Evolutionary conservation across 2,113 vertebrate genomes (phyloP), one percentile per base, ranked within the genome.

Genomic region (Corythornis madagascariensis): DNA sequence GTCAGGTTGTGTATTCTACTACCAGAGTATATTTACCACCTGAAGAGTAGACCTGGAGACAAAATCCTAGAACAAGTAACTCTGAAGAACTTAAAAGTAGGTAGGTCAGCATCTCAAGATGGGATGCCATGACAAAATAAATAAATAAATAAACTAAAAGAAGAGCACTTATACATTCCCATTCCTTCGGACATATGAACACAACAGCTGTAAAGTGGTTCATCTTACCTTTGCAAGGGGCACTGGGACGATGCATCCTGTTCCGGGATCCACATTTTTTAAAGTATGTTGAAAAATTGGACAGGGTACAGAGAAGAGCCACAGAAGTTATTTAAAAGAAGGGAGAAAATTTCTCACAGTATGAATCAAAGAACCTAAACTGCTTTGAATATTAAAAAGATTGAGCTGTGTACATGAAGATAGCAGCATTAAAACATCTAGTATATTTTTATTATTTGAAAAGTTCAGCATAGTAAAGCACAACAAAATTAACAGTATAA

Each of bases 241-340:
- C 63, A 79, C 20, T 48, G 85, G 61, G 75, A 87, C 48, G 88
- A 66, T 86, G 67, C 1, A 0, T 45, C 76, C 79, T 83, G 76
- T 56, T 88, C 72, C 9, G 2, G 28, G 28, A 66, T 16, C 55
- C 67, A 83, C 38, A 86, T 65, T 93, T 87, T 83, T 70, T 5
- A 76, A 73, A 80, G 28, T 66, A 65, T 47, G 79, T 38, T 70
- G 40, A 77, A 86, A 90, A 80, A 93, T 40, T 66, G 56, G 72
- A 77, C 47, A 88, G 42, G 14, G 16, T 66, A 73, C 56, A 90
- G 69, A 92, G 61, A 83, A 88, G 72, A 94, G 75, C n/a, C 79
- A 88, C 55, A 70, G 64, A 86, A 88, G 42, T 79, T 86, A 93
- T 50, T 83, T 77, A 21, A 83, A 90, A 93, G 79, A 47, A 76